These are phyloP conservation scores for Mesoligia furuncula DNA, from an alignment of 2,888 invertebrate genomes.

Conservation along the genomic window DNA sequence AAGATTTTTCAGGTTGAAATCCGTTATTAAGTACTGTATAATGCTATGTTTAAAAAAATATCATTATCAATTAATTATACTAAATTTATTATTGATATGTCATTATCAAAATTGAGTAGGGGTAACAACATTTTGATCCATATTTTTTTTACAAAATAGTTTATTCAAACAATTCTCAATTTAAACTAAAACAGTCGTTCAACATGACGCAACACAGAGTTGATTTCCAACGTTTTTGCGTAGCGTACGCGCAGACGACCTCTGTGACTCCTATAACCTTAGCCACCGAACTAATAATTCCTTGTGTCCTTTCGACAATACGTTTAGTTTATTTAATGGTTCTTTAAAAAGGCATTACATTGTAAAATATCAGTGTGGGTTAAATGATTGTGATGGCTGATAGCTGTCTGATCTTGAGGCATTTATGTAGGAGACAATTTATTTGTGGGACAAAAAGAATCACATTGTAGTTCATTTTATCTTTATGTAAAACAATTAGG, in stretches of 20 bases:
- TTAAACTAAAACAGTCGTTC: not conserved
- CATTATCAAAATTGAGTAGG: not conserved
- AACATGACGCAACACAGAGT: constrained; percentile 17
- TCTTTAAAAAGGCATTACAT: constrained; percentile 41
- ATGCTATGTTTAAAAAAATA: too few relatives aligned
- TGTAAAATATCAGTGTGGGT: constrained; percentile 37
- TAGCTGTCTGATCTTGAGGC: constrained; percentile 26
- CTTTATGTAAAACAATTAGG: not conserved
- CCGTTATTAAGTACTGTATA: too few relatives aligned
- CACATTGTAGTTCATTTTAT: not conserved
- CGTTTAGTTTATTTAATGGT: constrained; percentile 50
- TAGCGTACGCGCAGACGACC: constrained; percentile 63
- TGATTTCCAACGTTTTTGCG: constrained; percentile 59
- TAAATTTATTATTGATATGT: too few relatives aligned
- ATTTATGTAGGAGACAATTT: not conserved
- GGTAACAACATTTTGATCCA: not conserved
- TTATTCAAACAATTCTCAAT: not conserved
- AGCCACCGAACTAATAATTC: constrained; percentile 61
- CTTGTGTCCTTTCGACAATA: constrained; percentile 58
- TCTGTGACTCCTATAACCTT: constrained; percentile 70
- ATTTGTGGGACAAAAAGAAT: not conserved
- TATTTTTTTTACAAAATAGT: not conserved
- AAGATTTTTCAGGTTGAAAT: too few relatives aligned
- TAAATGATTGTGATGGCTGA: constrained; percentile 32
- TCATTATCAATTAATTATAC: too few relatives aligned